These are phyloP conservation scores for Drosophila meridiana DNA, from an alignment of 2,888 invertebrate genomes.

Conservation along the genomic window DNA sequence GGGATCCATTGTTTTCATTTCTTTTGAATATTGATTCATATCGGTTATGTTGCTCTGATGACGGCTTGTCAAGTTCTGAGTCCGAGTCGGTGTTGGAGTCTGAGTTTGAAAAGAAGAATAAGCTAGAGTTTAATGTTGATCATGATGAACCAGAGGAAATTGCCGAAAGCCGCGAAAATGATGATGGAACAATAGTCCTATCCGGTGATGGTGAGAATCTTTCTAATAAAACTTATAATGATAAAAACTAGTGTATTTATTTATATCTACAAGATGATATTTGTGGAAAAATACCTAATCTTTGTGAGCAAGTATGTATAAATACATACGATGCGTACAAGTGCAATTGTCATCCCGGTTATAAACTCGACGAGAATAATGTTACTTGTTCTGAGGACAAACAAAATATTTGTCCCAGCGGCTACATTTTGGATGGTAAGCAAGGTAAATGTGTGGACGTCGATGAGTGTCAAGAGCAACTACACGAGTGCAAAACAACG, in stretches of 20 bases:
- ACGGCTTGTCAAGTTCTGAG: slow-evolving; percentile 8
- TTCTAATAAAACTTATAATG: background rate
- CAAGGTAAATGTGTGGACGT: slow-evolving; percentile 87
- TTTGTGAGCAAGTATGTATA: slow-evolving; percentile 87
- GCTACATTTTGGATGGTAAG: slow-evolving; percentile 84
- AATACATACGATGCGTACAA: slow-evolving; percentile 87
- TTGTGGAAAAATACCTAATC: slow-evolving; percentile 85
- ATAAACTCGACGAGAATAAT: slow-evolving; percentile 85
- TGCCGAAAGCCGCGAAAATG: slow-evolving; percentile 11
- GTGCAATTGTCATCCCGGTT: slow-evolving; percentile 86
- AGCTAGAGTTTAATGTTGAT: background rate
- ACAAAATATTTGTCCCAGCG: slow-evolving; percentile 83
- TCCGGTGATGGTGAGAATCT: slow-evolving; percentile 69
- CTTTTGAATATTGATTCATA: slow-evolving; percentile 86
- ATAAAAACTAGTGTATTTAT: background rate
- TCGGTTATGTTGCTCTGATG: slow-evolving; percentile 87
- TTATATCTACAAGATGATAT: slow-evolving; percentile 85
- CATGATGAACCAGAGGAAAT: slow-evolving; percentile 8
- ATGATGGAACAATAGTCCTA: slow-evolving; percentile 69
- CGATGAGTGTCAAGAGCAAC: slow-evolving; percentile 89
- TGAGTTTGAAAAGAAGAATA: background rate
- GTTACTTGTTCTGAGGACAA: slow-evolving; percentile 84
- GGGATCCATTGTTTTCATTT: slow-evolving; percentile 85
- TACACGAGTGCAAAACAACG: slow-evolving; percentile 87
- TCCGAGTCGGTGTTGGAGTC: background rate